phyloP scores from a whole-genome alignment of 1,140 invertebrate species.

The Drosophila truncata region DNA sequence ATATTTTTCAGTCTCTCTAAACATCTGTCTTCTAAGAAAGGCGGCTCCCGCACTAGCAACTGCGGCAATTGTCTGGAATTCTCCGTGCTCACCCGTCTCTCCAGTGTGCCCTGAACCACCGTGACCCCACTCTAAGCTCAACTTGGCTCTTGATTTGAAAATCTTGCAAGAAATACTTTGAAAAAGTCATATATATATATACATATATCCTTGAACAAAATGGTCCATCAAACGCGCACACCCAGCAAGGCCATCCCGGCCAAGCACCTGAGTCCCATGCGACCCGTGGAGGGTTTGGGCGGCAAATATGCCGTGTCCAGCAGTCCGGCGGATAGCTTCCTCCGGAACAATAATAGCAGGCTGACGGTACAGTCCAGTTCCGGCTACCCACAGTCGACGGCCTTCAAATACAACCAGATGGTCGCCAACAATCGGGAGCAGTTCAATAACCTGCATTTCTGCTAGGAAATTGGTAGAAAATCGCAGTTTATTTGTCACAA shows the following conservation, averaged over 20 bases:
- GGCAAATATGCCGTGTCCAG: conserved; percentile 68
- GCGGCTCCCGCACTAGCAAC: conserved; percentile 80
- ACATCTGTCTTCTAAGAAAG: conserved; percentile 82
- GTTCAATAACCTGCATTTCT: conserved; percentile 81
- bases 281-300: conserved; percentile 45
- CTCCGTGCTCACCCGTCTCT: conserved; percentile 73
- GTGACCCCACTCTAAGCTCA: conserved; percentile 1
- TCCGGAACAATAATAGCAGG: conserved; percentile 37
- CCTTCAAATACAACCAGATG: conserved; percentile 80
- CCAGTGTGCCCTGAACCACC: conserved; percentile 77
- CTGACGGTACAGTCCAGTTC: conserved; percentile 44
- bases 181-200: background rate
- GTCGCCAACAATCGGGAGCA: conserved; percentile 76
- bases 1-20: conserved; percentile 70
- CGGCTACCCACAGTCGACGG: conserved; percentile 22
- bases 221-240: conserved; percentile 80
- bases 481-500: conserved; percentile 21
- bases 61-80: conserved; percentile 82
- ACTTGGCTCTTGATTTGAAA: conserved; percentile 9
- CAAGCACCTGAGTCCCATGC: conserved; percentile 81
- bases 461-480: conserved; percentile 39
- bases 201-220: conserved; percentile 32
- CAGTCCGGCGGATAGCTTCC: conserved; percentile 65
- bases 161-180: conserved; percentile 22
- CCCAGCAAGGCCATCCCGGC: conserved; percentile 71